Evolutionary conservation across 2,888 invertebrate genomes (phyloP), one percentile per base, ranked within the genome.

Genomic region (Hypolimnas misippus): DNA sequence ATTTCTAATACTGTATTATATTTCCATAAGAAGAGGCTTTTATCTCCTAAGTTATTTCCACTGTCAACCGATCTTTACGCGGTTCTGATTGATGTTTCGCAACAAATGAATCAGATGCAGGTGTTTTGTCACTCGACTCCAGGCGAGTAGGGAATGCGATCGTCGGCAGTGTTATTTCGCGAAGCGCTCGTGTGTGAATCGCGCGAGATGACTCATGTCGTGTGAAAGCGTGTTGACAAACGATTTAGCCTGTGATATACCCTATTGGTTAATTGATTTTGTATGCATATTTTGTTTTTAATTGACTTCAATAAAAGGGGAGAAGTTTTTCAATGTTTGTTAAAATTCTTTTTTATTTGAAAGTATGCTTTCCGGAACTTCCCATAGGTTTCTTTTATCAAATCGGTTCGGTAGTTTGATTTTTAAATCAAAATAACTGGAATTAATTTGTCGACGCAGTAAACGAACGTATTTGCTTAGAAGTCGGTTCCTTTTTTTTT

Each of bases 121-220:
- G 83, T 88, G 87, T 84, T 80, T 63, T 78, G 87, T 79, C 80
- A 87, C 74, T 69, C 74, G 86, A 88, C 69, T 74, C 83, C 73
- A 70, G 69, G 66, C 63, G 66, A n/a, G n/a, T n/a, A n/a, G 77
- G 77, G 87, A 89, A 89, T 89, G 83, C 76, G 71, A 72, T 65
- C 68, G 76, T 89, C 88, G 87, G 87, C 89, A 69, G 55, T 62
- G 66, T 62, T 66, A 73, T 88, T 83, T 78, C 79, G 77, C 76
- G 87, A 88, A 88, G 67, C 70, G 74, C 70, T 78, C 62, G 62
- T 75, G 81, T 73, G 85, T 81, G 83, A 83, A 83, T 76, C 73
- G 44, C 44, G 21, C 44, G 70, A 67, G 58, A 67, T 87, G 85
- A 87, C 69, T 86, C 84, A 86, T 67, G 69, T 67, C 76, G 76